phyloP scores from a whole-genome alignment of 23 tunicate genomes.

The Aplidium turbinatum region DNA sequence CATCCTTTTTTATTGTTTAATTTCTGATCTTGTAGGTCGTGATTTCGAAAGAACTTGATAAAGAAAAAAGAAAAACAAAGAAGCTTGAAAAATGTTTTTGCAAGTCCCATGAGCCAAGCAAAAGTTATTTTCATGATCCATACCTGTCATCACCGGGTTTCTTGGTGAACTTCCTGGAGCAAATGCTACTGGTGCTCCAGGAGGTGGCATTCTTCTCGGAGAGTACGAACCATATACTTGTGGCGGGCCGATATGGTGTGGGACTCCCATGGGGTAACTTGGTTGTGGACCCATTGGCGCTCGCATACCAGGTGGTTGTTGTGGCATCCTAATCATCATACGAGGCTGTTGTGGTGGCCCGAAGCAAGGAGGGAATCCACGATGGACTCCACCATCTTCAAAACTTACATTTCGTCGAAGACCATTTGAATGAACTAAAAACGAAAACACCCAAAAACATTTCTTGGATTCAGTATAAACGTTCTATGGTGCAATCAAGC shows the following conservation, averaged over 20 bases:
- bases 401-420: conserved; percentile 52
- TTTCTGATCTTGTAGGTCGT: no score
- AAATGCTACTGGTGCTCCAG: not conserved
- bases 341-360: not conserved
- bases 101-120: no score
- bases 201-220: conserved; percentile 10
- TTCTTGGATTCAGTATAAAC: not conserved
- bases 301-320: conserved; percentile 11
- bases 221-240: conserved; percentile 1
- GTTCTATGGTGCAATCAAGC: no score
- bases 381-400: conserved; percentile 40
- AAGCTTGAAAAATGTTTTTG: no score
- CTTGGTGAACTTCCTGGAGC: not conserved
- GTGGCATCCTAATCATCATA: not conserved
- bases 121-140: conserved; percentile 1
- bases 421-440: not conserved
- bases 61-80: no score
- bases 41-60: no score
- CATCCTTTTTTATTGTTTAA: no score
- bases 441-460: not conserved
- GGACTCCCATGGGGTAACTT: not conserved
- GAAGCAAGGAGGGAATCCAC: not conserved
- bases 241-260: not conserved
- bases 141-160: not conserved
- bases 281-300: not conserved